These are phyloP conservation scores for Dreissena polymorpha DNA, from an alignment of 1,140 invertebrate species.

Conservation along the genomic window DNA sequence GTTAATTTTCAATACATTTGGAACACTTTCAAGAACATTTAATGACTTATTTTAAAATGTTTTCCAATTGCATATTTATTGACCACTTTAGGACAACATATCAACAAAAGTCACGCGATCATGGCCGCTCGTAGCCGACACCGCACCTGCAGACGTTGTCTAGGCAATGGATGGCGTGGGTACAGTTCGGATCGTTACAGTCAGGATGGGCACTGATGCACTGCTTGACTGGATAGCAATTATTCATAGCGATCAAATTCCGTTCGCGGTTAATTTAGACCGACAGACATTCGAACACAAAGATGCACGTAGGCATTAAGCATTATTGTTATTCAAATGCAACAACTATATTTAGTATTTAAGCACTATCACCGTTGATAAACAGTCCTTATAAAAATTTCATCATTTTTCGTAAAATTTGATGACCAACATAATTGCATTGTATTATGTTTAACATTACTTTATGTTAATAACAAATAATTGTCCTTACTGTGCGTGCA, in stretches of 20 bases:
- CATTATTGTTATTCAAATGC: not conserved
- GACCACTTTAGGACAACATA: too few relatives aligned
- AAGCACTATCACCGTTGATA: not conserved
- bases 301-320: not conserved
- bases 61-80: too few relatives aligned
- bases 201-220: not conserved
- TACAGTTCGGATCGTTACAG: not conserved
- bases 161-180: not conserved
- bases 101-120: too few relatives aligned
- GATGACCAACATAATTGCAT: not conserved
- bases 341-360: not conserved
- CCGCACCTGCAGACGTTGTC: not conserved
- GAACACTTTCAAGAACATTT: too few relatives aligned
- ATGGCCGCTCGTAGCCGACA: not conserved
- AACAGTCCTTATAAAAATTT: not conserved
- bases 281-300: not conserved
- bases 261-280: not conserved
- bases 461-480: not conserved
- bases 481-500: not conserved
- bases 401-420: not conserved
- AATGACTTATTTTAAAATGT: too few relatives aligned
- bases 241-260: not conserved
- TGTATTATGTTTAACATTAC: not conserved
- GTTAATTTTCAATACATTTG: too few relatives aligned
- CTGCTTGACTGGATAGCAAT: not conserved